Evolutionary conservation across 2,797 vertebrate species (phyloP), one percentile per base, ranked within the genome.

Genomic region (Tiaroga cobitis): DNA sequence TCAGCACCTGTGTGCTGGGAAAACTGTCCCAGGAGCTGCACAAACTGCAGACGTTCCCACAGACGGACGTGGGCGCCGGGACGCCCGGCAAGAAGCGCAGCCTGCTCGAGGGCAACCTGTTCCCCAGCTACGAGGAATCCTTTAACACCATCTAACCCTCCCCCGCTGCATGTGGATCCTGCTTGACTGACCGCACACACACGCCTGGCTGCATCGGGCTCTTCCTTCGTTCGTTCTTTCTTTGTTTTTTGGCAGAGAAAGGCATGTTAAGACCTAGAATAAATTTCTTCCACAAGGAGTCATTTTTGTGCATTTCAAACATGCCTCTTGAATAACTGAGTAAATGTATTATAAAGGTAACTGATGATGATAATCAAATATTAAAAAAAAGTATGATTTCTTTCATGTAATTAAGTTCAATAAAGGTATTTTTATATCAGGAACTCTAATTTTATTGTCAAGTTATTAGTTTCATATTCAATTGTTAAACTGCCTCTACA

Each of bases 351-450:
- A 90, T 87, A 91, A 90, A 92, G 88, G 88, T 91, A 91, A 87
- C 54, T 88, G 80, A 87, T 82, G 83, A 73, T 56, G 82, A 41
- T 84, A 90, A 91, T 90, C 74, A 82, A 83, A 82, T 56, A 80
- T 43, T 2, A 15, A 15, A 78, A 73, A 91, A 91, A 89, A 51
- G 83, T 80, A 93, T 94, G 88, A 90, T 89, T 91, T 94, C 91
- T 92, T 91, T 93, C 91, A 90, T 92, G 91, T 91, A 90, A 93
- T 95, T 95, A 95, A 94, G 89, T 95, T 95, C 94, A 97, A 97
- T 97, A 97, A 98, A 97, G 93, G 88, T 97, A 95, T 97, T 97
- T 97, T 98, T 97, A 94, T 97, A 96, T 95, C 95, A 94, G 95
- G 92, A 95, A 91, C 93, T 88, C 89, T 92, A 90, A 3, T 93